Conservation (phyloP, 2,113 vertebrate species). For the Ictalurus furcatus region DNA sequence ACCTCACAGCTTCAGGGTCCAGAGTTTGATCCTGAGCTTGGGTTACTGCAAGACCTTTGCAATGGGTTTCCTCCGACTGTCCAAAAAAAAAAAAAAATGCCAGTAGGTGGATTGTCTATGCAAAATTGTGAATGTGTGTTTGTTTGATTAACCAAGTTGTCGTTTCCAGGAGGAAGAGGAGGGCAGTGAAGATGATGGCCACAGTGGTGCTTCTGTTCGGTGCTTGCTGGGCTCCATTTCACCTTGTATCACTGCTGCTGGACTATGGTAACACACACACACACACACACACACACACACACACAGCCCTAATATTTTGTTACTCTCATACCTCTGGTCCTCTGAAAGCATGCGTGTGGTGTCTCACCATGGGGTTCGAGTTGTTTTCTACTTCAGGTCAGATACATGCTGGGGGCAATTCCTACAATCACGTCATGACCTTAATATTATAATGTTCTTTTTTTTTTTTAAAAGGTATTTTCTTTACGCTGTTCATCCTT, state of each 20-base stretch:
- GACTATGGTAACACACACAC: slow-evolving; percentile 52
- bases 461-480: not conserved
- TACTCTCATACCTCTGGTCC: too few species aligned
- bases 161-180: slow-evolving; percentile 54
- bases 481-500: not conserved
- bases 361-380: not conserved
- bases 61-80: not conserved
- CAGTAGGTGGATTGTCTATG: not conserved
- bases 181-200: slow-evolving; percentile 58
- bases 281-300: slow-evolving; percentile 3
- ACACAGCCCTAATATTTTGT: not conserved
- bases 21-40: not conserved
- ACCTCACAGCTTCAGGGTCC: not conserved
- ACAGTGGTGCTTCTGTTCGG: slow-evolving; percentile 58
- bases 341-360: not conserved
- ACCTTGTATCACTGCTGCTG: slow-evolving; percentile 54
- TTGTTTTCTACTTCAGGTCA: not conserved
- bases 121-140: not conserved
- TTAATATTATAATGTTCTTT: not conserved
- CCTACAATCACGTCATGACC: not conserved
- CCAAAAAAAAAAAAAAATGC: not conserved
- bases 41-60: not conserved
- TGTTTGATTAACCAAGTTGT: not conserved
- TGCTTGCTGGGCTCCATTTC: slow-evolving; percentile 58
- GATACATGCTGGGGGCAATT: not conserved